phyloP scores from a whole-genome alignment of 2,113 vertebrate genomes.

The Lynx canadensis region DNA sequence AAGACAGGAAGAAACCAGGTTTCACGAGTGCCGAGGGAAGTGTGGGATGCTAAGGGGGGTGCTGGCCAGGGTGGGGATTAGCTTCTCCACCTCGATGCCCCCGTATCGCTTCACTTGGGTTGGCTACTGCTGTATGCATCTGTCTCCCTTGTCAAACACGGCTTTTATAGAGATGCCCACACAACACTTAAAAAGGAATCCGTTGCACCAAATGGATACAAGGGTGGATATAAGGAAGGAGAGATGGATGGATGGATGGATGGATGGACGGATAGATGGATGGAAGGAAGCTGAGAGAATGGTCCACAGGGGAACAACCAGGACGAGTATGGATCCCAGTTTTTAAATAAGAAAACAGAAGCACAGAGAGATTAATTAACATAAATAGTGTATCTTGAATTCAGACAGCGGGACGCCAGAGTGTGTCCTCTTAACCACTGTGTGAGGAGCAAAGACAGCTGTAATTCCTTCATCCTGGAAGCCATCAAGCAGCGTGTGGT shows the following conservation, averaged over 20 bases:
- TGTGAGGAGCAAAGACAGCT: neutral
- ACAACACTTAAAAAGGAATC: neutral
- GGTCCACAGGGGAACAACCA: neutral
- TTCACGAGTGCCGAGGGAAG: neutral
- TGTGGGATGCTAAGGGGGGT: no score
- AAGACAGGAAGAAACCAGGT: neutral
- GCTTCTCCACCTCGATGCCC: neutral
- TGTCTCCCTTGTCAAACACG: neutral
- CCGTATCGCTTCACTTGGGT: neutral
- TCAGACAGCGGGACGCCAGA: neutral
- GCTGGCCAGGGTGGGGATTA: neutral
- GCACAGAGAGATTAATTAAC: neutral
- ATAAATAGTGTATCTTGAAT: neutral
- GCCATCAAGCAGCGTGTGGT: neutral
- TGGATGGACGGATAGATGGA: neutral
- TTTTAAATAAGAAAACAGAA: neutral
- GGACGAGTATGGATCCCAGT: neutral
- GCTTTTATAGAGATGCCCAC: no score
- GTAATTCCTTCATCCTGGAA: neutral
- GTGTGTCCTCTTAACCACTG: neutral
- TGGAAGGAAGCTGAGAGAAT: neutral
- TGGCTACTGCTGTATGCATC: fast-evolving
- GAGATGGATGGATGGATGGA: neutral
- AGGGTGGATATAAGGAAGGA: neutral
- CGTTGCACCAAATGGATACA: neutral